phyloP scores from a whole-genome alignment of 2,113 vertebrate species.

The Megalops atlanticus region DNA sequence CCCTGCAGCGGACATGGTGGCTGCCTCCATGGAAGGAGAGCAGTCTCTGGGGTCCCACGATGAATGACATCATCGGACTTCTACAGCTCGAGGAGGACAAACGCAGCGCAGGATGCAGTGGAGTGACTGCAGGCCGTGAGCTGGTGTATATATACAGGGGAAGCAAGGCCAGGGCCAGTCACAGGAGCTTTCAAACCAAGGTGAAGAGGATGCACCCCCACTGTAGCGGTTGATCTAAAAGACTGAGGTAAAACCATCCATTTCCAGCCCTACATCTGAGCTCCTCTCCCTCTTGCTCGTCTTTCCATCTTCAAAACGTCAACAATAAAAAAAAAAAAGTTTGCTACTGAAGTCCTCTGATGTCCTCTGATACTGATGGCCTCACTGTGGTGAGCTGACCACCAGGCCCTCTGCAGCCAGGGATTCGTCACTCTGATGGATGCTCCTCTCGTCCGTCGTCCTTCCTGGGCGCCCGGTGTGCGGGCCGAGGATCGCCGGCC shows the following conservation, averaged over 20 bases:
- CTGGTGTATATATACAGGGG: too few species aligned
- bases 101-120: neutral
- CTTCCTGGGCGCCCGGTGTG: constrained; percentile 35
- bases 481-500: too few species aligned
- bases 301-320: neutral
- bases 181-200: neutral
- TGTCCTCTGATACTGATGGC: too few species aligned
- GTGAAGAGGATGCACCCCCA: neutral
- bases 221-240: neutral
- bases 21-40: neutral
- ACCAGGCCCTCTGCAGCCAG: constrained; percentile 15
- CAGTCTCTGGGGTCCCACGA: too few species aligned
- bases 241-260: neutral
- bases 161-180: neutral
- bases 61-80: neutral
- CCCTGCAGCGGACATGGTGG: neutral
- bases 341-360: too few species aligned
- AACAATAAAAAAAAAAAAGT: neutral
- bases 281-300: neutral
- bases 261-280: neutral
- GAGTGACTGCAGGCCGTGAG: neutral
- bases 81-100: neutral
- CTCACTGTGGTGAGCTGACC: neutral
- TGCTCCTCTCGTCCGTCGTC: constrained; percentile 33
- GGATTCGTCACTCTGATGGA: constrained; percentile 52